These are phyloP conservation scores for Bujurquina vittata DNA, from an alignment of 2,113 vertebrate genomes.

Conservation along the genomic window DNA sequence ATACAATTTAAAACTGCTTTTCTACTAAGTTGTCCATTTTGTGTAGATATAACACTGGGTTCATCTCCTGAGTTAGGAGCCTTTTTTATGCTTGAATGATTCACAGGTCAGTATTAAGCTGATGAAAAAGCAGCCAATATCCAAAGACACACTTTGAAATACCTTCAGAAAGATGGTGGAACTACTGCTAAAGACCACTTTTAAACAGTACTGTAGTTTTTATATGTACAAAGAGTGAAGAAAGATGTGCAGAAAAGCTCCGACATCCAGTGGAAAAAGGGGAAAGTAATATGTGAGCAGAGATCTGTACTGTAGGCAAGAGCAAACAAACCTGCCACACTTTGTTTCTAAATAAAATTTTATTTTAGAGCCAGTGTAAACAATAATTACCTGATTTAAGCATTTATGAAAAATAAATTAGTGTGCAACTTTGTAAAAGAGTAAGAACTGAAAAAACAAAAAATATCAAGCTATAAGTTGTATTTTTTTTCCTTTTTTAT, in stretches of 20 bases:
- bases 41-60: too few species aligned
- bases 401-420: conserved; percentile 5
- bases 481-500: rapidly evolving
- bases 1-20: too few species aligned
- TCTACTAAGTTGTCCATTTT: too few species aligned
- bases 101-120: too few species aligned
- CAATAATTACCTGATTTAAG: not conserved
- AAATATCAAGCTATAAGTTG: not conserved
- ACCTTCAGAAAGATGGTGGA: not conserved
- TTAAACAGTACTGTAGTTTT: not conserved
- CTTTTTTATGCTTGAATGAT: too few species aligned
- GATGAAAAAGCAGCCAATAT: not conserved
- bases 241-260: not conserved
- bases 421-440: not conserved
- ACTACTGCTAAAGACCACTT: not conserved
- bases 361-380: conserved; percentile 23
- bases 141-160: not conserved
- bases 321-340: not conserved
- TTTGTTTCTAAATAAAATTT: conserved; percentile 44
- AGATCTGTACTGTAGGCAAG: not conserved
- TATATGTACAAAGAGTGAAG: not conserved
- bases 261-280: not conserved
- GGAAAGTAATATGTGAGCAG: not conserved
- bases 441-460: not conserved
- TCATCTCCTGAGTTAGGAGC: too few species aligned